Percentiles rank a stretch among this genome's conserved stretches.
These are phyloP conservation scores for Onychostoma macrolepis DNA, from an alignment of 2,113 vertebrate species.

Conservation along the genomic window DNA sequence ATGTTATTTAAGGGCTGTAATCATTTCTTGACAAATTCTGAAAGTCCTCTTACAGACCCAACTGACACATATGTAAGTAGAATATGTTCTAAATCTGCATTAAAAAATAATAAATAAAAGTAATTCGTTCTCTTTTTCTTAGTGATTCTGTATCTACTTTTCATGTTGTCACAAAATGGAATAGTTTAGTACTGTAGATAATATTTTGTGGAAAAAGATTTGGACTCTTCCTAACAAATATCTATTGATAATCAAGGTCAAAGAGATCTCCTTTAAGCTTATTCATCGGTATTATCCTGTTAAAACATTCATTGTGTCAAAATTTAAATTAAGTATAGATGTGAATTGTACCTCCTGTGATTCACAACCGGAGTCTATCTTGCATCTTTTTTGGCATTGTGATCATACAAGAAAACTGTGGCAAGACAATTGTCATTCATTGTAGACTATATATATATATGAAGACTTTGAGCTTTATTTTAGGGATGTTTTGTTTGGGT, in stretches of 20 bases:
- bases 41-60: neutral
- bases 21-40: neutral
- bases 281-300: too few species aligned
- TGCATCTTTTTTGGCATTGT: too few species aligned
- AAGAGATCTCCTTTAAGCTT: too few species aligned
- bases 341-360: too few species aligned
- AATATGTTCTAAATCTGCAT: neutral
- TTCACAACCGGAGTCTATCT: too few species aligned
- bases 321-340: too few species aligned
- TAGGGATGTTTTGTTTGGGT: neutral
- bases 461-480: neutral
- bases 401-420: neutral
- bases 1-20: too few species aligned
- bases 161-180: neutral
- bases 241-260: too few species aligned
- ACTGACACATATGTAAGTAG: neutral
- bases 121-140: neutral
- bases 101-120: neutral
- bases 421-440: neutral
- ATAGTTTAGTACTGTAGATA: neutral
- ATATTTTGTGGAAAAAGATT: neutral
- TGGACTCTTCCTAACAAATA: too few species aligned
- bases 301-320: too few species aligned
- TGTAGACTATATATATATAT: too few species aligned
- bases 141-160: neutral